Base-by-base conservation (phyloP, 92 coral and sea anemone genomes). In the Epizoanthus stellaris region DNA sequence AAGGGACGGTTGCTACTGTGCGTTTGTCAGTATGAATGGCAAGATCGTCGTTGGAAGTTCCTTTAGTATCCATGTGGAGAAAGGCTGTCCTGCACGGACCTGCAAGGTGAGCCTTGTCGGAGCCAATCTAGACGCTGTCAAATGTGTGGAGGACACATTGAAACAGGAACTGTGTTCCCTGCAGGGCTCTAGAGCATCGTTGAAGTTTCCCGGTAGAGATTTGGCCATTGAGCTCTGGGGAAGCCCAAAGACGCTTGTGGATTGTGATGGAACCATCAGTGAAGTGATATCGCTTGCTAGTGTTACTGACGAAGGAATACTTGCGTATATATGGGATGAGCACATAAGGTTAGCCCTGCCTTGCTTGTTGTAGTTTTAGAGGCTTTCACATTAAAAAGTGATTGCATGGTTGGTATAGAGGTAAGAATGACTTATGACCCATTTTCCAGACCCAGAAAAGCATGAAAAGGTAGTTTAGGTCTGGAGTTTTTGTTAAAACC, bases 261-360 rank as follows among this genome's bases (percentile, higher is more conserved):
- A 85, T 63, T 80, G 75, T 36, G 59, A 62, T 34, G 52, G 43
- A 66, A 83, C 93, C 15, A 45, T 77, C 21, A 80, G 47, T 17
- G 87, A 90, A 13, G 90, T 74, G 16, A 59, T 80, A 20, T 82
- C 90, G 65, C 89, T 92, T 40, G 80, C 89, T 39, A 84, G 93
- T 53, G 66, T 92, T 36, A 92, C 91, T 16, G 91, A 90, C 69
- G 84, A 91, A 3, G 95, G 91, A 40, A 75, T 75, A n/a, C 86
- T 72, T 42, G 68, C 85, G 36, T 92, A 90, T 80, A 88, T 90
- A 3, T 92, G 95, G 95, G 91, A 92, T 43, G 91, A 83, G 49
- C 57, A 14, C 19, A 36, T 23, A 40, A 60, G 70, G 82, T 77
- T 16, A 77, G 82, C 54, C 11, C 54, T 49, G 12, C 54, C 54